A percentile compares a stretch with the other conserved stretches of the same genome.
Evolutionary conservation across 2,888 invertebrate species (phyloP).

Genomic region (Pimpla rufipes): DNA sequence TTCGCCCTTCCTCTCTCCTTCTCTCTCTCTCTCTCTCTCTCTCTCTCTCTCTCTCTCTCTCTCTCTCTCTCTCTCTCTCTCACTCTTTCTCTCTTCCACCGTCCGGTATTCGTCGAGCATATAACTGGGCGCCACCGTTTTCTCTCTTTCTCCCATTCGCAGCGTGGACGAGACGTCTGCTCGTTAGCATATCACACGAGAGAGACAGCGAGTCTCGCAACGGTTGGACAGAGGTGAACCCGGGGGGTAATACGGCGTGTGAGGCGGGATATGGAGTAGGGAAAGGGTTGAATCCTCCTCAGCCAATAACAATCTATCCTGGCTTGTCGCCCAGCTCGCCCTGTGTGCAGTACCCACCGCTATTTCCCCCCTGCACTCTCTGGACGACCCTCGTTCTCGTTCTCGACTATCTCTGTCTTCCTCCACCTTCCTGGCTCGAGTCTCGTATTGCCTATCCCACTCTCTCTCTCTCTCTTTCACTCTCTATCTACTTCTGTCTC

Average conservation of each 20-base stretch:
- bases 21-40: conserved; percentile 4
- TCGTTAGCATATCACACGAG: conserved; percentile 83
- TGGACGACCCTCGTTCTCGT: conserved; percentile 56
- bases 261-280: conserved; percentile 67
- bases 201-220: conserved; percentile 46
- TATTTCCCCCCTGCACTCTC: conserved; percentile 21
- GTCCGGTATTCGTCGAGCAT: conserved; percentile 55
- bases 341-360: conserved; percentile 36
- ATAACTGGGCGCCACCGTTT: conserved; percentile 57
- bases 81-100: conserved; percentile 9
- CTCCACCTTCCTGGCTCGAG: no score
- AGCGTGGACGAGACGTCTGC: conserved; percentile 73
- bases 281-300: conserved; percentile 81
- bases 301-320: conserved; percentile 83
- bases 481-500: conserved; percentile 21
- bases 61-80: not conserved
- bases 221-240: conserved; percentile 52
- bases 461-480: conserved; percentile 19
- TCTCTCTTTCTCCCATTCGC: conserved; percentile 72
- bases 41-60: conserved; percentile 1
- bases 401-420: conserved; percentile 29
- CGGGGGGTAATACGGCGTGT: conserved; percentile 63
- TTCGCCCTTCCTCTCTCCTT: not conserved
- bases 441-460: not conserved
- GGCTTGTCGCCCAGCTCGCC: conserved; percentile 74